Evolutionary conservation across 2,888 invertebrate species (phyloP).

Genomic region (Pollenia angustigena): DNA sequence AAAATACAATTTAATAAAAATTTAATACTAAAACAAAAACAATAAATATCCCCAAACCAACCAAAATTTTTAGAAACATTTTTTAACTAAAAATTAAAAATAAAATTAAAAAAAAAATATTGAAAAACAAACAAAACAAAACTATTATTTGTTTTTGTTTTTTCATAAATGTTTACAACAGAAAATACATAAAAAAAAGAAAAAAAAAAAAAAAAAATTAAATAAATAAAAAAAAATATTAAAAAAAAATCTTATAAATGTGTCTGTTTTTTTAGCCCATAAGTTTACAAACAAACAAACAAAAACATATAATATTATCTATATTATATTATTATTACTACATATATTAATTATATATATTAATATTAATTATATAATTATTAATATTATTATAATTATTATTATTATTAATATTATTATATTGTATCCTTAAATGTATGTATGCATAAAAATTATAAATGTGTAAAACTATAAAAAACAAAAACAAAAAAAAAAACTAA

Average conservation of each 20-base stretch:
- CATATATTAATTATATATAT: constrained; percentile 56
- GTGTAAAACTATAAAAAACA: constrained; percentile 68
- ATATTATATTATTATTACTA: constrained; percentile 62
- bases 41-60: constrained; percentile 74
- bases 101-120: constrained; percentile 43
- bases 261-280: constrained; percentile 82
- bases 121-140: constrained; percentile 58
- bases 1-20: constrained; percentile 68
- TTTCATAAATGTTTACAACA: constrained; percentile 72
- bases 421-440: constrained; percentile 72
- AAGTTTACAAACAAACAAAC: constrained; percentile 76
- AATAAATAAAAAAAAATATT: constrained; percentile 71
- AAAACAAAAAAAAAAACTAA: constrained; percentile 30
- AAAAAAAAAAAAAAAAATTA: constrained; percentile 70
- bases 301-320: constrained; percentile 70
- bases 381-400: neutral
- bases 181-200: constrained; percentile 54
- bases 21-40: constrained; percentile 59
- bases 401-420: constrained; percentile 63
- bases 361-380: constrained; percentile 48
- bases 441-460: constrained; percentile 73
- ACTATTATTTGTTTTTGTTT: constrained; percentile 65
- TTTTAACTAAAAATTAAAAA: constrained; percentile 77
- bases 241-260: constrained; percentile 75
- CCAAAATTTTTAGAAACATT: constrained; percentile 77